These are phyloP conservation scores for Parotocinclus haroldoi DNA, from an alignment of 2,797 vertebrate species.

Conservation along the genomic window DNA sequence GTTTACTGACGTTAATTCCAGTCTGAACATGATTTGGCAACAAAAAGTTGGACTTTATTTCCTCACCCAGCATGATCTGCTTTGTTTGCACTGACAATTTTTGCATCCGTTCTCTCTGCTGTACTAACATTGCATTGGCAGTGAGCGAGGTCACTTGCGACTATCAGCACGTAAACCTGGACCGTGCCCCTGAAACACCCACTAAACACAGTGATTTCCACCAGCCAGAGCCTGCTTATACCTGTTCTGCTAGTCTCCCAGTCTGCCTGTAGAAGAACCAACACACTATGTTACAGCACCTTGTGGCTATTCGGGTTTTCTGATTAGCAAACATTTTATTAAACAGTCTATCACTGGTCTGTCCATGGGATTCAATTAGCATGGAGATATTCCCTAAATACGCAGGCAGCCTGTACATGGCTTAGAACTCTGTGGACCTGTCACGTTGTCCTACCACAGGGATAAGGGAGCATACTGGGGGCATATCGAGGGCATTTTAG, in stretches of 20 bases:
- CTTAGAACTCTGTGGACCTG: no score
- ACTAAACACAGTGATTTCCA: constrained; percentile 18
- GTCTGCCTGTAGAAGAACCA: constrained; percentile 9
- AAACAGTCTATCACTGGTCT: not conserved
- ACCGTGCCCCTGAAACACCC: constrained; percentile 14
- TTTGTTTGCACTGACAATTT: constrained; percentile 32
- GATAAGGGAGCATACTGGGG: not conserved
- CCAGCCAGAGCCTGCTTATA: constrained; percentile 11
- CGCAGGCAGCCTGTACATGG: no score
- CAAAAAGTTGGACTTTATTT: constrained; percentile 38
- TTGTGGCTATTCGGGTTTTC: not conserved
- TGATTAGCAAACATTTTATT: constrained; percentile 3
- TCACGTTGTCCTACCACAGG: not conserved
- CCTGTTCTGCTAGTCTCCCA: constrained; percentile 5
- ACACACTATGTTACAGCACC: not conserved
- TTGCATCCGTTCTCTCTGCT: constrained; percentile 16
- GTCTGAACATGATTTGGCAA: constrained; percentile 44
- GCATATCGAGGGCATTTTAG: not conserved
- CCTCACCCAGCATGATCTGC: constrained; percentile 12
- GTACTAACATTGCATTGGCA: constrained; percentile 1
- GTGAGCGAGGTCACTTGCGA: constrained; percentile 35
- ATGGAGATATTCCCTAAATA: no score
- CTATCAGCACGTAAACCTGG: constrained; percentile 30
- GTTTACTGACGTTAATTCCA: constrained; percentile 38
- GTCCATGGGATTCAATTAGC: not conserved